These are phyloP conservation scores for Aplochiton taeniatus DNA, from an alignment of 2,797 vertebrate species.

Conservation along the genomic window DNA sequence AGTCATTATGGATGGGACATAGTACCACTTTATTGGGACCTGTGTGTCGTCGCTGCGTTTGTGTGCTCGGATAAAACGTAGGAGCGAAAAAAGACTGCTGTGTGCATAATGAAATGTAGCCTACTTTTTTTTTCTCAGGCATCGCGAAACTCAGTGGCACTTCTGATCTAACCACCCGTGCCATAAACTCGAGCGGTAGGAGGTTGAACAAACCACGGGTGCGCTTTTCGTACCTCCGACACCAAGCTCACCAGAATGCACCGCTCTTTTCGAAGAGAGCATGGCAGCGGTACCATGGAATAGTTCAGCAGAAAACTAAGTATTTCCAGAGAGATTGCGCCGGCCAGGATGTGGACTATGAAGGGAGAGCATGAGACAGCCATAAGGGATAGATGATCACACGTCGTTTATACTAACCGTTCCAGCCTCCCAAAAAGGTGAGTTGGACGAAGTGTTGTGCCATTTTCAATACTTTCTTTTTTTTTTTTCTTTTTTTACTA, in stretches of 20 bases:
- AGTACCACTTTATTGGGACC: slow-evolving; percentile 51
- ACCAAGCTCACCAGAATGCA: slow-evolving; percentile 38
- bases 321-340: slow-evolving; percentile 7
- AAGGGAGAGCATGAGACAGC: too few species aligned
- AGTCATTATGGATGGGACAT: slow-evolving; percentile 63
- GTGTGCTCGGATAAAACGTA: slow-evolving; percentile 18
- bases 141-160: slow-evolving; percentile 33
- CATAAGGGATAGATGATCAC: not conserved
- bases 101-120: slow-evolving; percentile 35
- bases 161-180: slow-evolving; percentile 15
- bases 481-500: too few species aligned
- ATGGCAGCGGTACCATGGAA: slow-evolving; percentile 27
- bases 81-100: slow-evolving; percentile 25
- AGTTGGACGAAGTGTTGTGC: slow-evolving; percentile 1
- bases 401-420: slow-evolving; percentile 17
- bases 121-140: slow-evolving; percentile 41
- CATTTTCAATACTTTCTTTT: too few species aligned
- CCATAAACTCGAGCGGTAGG: slow-evolving; percentile 21
- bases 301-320: not conserved
- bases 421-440: slow-evolving; percentile 47
- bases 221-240: slow-evolving; percentile 35
- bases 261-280: slow-evolving; percentile 11
- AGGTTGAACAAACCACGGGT: slow-evolving; percentile 31
- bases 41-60: slow-evolving; percentile 26
- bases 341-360: slow-evolving; percentile 45